Base-by-base conservation (phyloP, 1,140 invertebrate species). In the Frieseomelitta varia region DNA sequence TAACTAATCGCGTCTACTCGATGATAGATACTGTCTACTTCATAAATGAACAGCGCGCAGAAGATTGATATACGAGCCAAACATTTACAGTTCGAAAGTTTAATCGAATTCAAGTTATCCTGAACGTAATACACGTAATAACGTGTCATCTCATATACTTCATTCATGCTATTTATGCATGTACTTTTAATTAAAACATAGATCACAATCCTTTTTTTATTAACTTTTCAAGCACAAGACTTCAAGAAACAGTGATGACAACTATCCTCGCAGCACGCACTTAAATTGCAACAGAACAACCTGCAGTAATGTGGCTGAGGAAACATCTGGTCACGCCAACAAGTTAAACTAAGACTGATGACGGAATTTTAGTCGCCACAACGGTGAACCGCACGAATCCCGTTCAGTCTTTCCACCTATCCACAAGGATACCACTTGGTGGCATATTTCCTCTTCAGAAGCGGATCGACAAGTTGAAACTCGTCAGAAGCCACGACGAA, bases 301-400 rank as follows among this genome's bases (percentile, higher is more conserved):
- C 55, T 19, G 47, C 17, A 34, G 19, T 24, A 15, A 56, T 34
- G n/a, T 27, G 55, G 30, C n/a, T 12, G 17, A 0, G 17, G 80
- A 30, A 81, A 81, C 80, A 76, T 81, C 47, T 81, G 80, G 80
- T 1, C 39, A 53, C 51, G 71, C 71, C 27, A n/a, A 27, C 27
- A 53, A 81, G 72, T 81, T 75, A 14, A 65, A 67, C 72, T 55
- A 76, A 81, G 80, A 75, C 71, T n/a, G 80, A 81, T 81, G 72
- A 76, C 71, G 51, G 72, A 81, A 81, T 47, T 73, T 14, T 14
- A 14, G 27, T 65, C 30, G 19, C 56, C 19, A n/a, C n/a, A 30
- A n/a, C n/a, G 55, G 68, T 30, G 39, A 80, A 80, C 79, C 58
- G 19, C 72, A 34, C 56, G 71, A 61, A 81, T 75, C 58, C 61